Percentiles rank a stretch among this genome's conserved stretches.
Evolutionary conservation across 2,113 vertebrate species (phyloP).

Genomic region (Nanger granti): DNA sequence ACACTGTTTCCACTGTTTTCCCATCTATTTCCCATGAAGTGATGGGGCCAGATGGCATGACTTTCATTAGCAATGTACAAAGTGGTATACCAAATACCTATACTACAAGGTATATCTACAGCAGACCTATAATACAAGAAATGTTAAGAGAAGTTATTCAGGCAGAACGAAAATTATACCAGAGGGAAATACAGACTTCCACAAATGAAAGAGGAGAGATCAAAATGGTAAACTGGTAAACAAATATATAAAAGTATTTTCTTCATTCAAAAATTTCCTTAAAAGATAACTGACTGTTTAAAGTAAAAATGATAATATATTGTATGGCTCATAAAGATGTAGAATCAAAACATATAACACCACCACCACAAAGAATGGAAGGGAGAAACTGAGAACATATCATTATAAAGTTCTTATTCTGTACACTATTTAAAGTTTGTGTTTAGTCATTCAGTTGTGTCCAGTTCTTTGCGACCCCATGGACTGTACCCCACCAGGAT

Average conservation of each 20-base stretch:
- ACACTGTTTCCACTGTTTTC: too few relatives aligned
- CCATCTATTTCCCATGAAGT: too few relatives aligned
- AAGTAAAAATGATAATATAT: not conserved
- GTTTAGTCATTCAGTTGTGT: not conserved
- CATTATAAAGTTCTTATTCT: not conserved
- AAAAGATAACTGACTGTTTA: not conserved
- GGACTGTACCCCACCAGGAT: not conserved
- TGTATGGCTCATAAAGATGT: not conserved
- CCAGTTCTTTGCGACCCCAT: fast-evolving
- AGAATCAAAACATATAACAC: not conserved
- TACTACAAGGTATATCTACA: not conserved
- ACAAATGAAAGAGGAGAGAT: not conserved
- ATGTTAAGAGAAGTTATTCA: not conserved
- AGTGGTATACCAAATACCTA: not conserved
- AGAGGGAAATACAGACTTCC: not conserved
- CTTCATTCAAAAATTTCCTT: not conserved
- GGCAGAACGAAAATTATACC: not conserved
- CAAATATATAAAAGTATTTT: not conserved
- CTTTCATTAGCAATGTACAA: not conserved
- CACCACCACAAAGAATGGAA: not conserved
- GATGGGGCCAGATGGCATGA: too few relatives aligned
- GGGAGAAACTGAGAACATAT: not conserved
- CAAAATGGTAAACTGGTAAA: not conserved
- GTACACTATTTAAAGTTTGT: not conserved
- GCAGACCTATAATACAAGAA: not conserved